Conservation (phyloP, 2,113 vertebrate species). For the Actenoides lindsayi region DNA sequence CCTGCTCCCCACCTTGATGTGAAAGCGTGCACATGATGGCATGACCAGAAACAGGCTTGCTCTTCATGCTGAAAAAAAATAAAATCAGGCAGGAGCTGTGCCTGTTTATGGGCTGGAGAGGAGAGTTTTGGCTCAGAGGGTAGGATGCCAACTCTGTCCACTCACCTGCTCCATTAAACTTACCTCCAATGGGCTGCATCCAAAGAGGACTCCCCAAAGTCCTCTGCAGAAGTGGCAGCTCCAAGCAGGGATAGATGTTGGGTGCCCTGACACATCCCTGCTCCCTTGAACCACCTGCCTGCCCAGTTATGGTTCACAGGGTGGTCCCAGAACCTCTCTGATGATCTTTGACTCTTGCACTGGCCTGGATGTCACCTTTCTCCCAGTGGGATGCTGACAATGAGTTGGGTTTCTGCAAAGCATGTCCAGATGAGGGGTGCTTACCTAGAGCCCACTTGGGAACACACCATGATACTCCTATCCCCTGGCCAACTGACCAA, state of each 20-base stretch:
- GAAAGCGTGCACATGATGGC: rapidly evolving
- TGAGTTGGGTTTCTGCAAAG: not conserved
- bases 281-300: not conserved
- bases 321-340: not conserved
- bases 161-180: not conserved
- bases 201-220: not conserved
- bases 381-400: not conserved
- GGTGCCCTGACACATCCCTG: not conserved
- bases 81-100: not conserved
- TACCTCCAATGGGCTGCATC: not conserved
- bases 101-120: not conserved
- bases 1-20: not conserved
- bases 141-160: not conserved
- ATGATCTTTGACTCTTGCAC: rapidly evolving
- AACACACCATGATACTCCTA: not conserved
- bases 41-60: not conserved
- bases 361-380: not conserved
- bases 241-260: not conserved
- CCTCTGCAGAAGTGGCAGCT: not conserved
- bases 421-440: not conserved
- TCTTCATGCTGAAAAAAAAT: rapidly evolving
- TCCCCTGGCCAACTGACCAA: not conserved
- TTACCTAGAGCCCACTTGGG: not conserved
- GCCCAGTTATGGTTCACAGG: not conserved
- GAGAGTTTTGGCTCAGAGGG: not conserved